Evolutionary conservation across 1,140 invertebrate genomes (phyloP), one percentile per base, ranked within the genome.

Genomic region (Solenopsis fugax): DNA sequence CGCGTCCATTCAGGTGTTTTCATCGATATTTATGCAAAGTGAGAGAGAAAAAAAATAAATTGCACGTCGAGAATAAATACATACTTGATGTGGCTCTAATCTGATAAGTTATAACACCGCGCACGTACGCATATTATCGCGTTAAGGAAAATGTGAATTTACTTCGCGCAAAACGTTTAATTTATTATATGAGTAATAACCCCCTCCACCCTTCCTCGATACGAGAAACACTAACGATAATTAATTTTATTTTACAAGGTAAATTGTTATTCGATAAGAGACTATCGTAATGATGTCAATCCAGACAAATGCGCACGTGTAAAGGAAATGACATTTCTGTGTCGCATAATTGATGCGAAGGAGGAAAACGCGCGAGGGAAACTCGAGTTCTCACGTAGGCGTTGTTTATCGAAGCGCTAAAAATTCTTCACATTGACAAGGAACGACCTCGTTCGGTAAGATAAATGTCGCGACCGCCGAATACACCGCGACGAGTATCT

Each of bases 41-140:
- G 34, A 34, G 12, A 2, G 10, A 37, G 0, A 48, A 29, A 56
- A 81, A 87, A 75, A 78, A 12, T 52, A 50, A 67, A 52, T 52
- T 52, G 48, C 45, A 37, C n/a, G 41, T 50, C 21, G 41, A 4
- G 58, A 71, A 71, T 86, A 89, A 88, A 89, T 85, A 86, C 73
- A 52, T 56, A 78, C 56, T 24, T 85, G 86, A 76, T 86, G 65
- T 76, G 37, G 24, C 69, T 80, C 58, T 89, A 81, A 88, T 89
- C 52, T 73, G 86, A 75, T 76, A 65, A 81, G 72, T 89, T 73
- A 87, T 72, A 86, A 21, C 52, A 24, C 29, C 21, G 7, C 18
- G 4, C 9, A 21, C 7, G n/a, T 41, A 24, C 29, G 0, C 13
- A 75, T 77, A 13, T 67, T 71, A 21, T 41, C 29, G 21, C 50